Conservation (phyloP, 2,888 invertebrate species). For the Liopterus haemorrhoidalis region DNA sequence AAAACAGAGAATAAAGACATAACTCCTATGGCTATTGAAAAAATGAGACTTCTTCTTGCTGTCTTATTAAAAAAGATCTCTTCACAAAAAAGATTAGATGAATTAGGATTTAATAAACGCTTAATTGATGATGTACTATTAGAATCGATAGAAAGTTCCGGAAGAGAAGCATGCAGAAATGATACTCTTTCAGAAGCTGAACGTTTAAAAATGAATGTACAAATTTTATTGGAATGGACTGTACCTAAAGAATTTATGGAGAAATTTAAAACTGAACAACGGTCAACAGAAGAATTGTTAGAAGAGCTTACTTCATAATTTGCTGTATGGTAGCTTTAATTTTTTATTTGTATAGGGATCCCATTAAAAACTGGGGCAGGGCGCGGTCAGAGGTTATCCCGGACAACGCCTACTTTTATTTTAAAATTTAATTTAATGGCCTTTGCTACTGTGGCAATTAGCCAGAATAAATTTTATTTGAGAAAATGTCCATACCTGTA, state of each 20-base stretch:
- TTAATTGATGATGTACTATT: slow-evolving; percentile 76
- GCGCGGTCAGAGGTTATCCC: too few relatives aligned
- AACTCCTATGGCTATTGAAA: slow-evolving; percentile 62
- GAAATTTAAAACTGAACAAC: slow-evolving; percentile 65
- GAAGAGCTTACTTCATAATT: slow-evolving; percentile 62
- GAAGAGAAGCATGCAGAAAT: slow-evolving; percentile 59
- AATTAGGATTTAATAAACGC: slow-evolving; percentile 66
- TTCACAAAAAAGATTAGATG: slow-evolving; percentile 68
- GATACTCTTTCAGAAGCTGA: slow-evolving; percentile 54
- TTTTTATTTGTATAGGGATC: too few relatives aligned
- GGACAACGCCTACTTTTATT: too few relatives aligned
- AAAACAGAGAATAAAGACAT: too few relatives aligned
- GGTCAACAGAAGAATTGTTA: slow-evolving; percentile 71
- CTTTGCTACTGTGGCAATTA: too few relatives aligned
- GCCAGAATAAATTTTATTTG: too few relatives aligned
- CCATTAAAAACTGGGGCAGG: too few relatives aligned
- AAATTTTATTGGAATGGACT: slow-evolving; percentile 72
- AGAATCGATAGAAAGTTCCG: slow-evolving; percentile 71
- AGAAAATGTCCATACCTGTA: too few relatives aligned
- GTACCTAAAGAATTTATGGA: slow-evolving; percentile 74
- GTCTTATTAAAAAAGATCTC: slow-evolving; percentile 78
- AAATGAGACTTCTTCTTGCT: slow-evolving; percentile 73
- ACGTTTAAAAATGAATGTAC: slow-evolving; percentile 66
- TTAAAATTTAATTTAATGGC: too few relatives aligned
- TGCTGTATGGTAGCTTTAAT: slow-evolving; percentile 9